A percentile compares a stretch with the other conserved stretches of the same genome.
Evolutionary conservation across 2,888 invertebrate genomes (phyloP).

Genomic region (Ptilodon capucinus): DNA sequence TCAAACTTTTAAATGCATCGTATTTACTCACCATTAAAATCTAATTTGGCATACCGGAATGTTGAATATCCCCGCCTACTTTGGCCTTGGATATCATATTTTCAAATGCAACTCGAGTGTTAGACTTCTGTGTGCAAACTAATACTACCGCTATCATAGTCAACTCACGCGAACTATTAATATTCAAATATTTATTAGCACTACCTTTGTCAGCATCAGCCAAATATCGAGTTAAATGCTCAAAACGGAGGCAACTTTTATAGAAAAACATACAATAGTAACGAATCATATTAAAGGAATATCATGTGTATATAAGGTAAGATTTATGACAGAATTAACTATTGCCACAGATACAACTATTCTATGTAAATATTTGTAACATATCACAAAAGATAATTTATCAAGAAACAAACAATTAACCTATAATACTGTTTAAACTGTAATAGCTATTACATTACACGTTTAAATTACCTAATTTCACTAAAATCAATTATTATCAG

Average conservation of each 20-base stretch:
- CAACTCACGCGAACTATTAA: constrained; percentile 11
- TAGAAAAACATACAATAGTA: constrained; percentile 15
- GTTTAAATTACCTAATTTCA: constrained; percentile 57
- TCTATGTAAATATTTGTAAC: constrained; percentile 50
- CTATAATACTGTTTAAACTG: constrained; percentile 79
- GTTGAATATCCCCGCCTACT: constrained; percentile 62
- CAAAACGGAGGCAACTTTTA: constrained; percentile 16
- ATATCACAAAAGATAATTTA: constrained; percentile 70
- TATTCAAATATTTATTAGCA: not conserved
- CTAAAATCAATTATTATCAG: constrained; percentile 60
- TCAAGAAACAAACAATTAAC: constrained; percentile 69
- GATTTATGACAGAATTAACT: constrained; percentile 25
- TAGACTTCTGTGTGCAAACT: constrained; percentile 25
- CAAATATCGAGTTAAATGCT: constrained; percentile 13
- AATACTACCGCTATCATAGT: constrained; percentile 27
- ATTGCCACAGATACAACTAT: constrained; percentile 44
- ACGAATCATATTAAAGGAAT: constrained; percentile 25
- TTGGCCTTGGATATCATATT: constrained; percentile 45
- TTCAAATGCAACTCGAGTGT: constrained; percentile 31
- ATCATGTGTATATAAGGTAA: constrained; percentile 18
- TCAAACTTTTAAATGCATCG: constrained; percentile 55
- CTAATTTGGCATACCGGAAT: constrained; percentile 78
- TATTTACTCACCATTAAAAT: constrained; percentile 46
- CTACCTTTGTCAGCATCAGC: not conserved
- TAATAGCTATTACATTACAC: constrained; percentile 59